Evolutionary conservation across 2,888 invertebrate genomes (phyloP).

Genomic region (Psylliodes chrysocephalus): DNA sequence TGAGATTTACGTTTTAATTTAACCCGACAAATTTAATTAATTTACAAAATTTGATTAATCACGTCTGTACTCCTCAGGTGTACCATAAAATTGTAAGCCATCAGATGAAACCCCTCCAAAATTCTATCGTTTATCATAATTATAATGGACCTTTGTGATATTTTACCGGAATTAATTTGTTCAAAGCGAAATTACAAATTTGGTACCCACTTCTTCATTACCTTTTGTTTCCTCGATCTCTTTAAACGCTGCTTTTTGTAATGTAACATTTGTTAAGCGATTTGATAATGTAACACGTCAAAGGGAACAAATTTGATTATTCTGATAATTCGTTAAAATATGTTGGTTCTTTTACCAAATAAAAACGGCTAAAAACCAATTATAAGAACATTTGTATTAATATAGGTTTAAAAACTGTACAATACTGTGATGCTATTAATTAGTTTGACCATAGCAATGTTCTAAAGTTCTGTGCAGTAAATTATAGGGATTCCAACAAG

Average conservation of each 20-base stretch:
- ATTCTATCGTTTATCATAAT: constrained; percentile 22
- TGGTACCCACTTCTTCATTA: not conserved
- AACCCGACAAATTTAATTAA: constrained; percentile 49
- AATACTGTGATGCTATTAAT: no score
- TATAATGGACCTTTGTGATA: constrained; percentile 21
- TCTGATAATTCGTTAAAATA: no score
- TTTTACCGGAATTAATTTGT: constrained; percentile 17
- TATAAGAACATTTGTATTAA: no score
- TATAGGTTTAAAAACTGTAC: no score
- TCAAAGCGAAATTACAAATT: constrained; percentile 11
- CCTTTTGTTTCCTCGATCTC: not conserved
- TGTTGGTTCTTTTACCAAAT: no score
- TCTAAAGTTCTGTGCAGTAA: no score
- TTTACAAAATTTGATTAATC: constrained; percentile 49
- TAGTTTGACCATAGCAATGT: no score
- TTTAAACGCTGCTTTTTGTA: not conserved
- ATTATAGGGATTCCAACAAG: no score
- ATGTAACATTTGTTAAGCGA: not conserved
- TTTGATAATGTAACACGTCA: no score
- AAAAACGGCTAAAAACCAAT: no score
- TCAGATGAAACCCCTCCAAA: constrained; percentile 14
- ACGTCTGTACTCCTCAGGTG: constrained; percentile 43
- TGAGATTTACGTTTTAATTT: constrained; percentile 49
- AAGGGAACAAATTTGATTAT: no score
- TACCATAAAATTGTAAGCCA: constrained; percentile 33